Evolutionary conservation across 2,797 vertebrate species (phyloP).

Genomic region (Sphenodon punctatus): DNA sequence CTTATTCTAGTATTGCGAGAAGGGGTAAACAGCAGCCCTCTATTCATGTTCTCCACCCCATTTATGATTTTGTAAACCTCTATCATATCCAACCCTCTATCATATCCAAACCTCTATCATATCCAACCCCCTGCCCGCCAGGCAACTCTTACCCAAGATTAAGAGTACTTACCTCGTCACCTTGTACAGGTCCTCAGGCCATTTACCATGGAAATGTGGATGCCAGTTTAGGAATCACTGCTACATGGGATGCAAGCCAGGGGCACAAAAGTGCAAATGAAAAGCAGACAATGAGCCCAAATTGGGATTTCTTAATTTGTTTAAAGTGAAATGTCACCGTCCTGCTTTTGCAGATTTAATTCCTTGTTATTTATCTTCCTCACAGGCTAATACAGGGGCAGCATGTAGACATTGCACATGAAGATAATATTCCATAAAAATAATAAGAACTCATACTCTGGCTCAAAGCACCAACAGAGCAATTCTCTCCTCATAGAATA

Average conservation of each 20-base stretch:
- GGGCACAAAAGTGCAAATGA: neutral
- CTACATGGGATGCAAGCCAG: neutral
- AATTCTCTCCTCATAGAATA: neutral
- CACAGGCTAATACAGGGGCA: constrained; percentile 25
- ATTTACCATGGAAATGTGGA: too few species aligned
- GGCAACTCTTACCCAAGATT: too few species aligned
- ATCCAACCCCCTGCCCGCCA: too few species aligned
- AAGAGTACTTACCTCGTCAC: too few species aligned
- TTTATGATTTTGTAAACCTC: too few species aligned
- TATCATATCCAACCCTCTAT: too few species aligned
- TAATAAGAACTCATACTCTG: constrained; percentile 1
- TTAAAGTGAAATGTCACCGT: constrained; percentile 20
- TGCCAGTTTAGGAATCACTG: too few species aligned
- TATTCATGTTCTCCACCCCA: too few species aligned
- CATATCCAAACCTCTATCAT: too few species aligned
- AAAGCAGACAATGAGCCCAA: neutral
- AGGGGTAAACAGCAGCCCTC: too few species aligned
- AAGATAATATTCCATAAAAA: constrained; percentile 40
- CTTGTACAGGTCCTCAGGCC: too few species aligned
- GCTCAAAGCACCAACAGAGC: neutral
- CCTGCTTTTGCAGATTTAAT: constrained; percentile 48
- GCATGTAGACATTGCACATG: constrained; percentile 24
- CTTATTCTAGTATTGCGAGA: too few species aligned
- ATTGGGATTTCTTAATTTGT: constrained; percentile 47
- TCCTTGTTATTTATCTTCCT: constrained; percentile 43